phyloP scores from a whole-genome alignment of 1,140 invertebrate species.

The Leguminivora glycinivorella region DNA sequence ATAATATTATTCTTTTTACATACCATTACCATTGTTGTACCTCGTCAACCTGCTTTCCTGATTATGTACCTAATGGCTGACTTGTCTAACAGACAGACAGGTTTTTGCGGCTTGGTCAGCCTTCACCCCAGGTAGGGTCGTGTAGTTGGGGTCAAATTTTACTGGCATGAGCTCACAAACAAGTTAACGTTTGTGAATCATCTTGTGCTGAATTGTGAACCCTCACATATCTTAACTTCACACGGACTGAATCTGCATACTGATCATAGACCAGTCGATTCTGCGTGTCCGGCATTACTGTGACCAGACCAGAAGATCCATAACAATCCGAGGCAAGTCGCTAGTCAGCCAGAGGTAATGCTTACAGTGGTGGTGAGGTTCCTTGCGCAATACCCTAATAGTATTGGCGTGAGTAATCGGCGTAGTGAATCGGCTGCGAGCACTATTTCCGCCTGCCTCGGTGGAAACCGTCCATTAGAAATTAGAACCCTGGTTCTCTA shows the following conservation, averaged over 20 bases:
- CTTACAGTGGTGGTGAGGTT: neutral
- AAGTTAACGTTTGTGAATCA: conserved; percentile 1
- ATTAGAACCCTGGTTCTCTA: conserved; percentile 52
- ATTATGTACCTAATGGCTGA: too few relatives aligned
- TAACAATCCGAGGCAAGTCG: too few relatives aligned
- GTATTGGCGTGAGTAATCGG: conserved; percentile 49
- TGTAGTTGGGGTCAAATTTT: neutral
- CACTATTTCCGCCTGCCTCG: conserved; percentile 58
- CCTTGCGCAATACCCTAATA: neutral
- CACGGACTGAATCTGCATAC: conserved; percentile 1
- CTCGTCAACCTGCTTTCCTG: too few relatives aligned
- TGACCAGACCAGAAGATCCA: neutral
- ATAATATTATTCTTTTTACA: too few relatives aligned
- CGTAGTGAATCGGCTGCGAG: conserved; percentile 51
- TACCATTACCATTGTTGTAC: too few relatives aligned
- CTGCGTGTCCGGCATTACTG: neutral
- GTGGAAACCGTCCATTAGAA: conserved; percentile 47
- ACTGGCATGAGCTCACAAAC: neutral
- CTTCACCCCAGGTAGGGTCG: neutral
- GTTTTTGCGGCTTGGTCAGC: too few relatives aligned
- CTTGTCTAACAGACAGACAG: too few relatives aligned
- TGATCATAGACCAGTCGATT: neutral
- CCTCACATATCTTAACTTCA: conserved; percentile 31
- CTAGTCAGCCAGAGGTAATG: neutral
- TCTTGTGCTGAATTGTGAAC: conserved; percentile 30